A percentile compares a stretch with the other conserved stretches of the same genome.
Evolutionary conservation across 2,888 invertebrate genomes (phyloP).

Genomic region (Pseudanteris insignis): DNA sequence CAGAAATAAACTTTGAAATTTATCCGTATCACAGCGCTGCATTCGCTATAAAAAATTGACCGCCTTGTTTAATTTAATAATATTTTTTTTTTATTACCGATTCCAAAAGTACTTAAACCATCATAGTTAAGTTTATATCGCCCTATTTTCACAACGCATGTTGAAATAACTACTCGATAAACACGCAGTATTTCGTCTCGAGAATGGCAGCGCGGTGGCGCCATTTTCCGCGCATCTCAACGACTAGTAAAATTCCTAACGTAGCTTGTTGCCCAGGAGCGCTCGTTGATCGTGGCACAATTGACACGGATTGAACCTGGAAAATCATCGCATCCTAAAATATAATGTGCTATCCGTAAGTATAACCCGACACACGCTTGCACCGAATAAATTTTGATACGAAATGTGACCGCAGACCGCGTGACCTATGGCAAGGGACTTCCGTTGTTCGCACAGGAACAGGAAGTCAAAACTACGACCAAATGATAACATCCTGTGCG

Average conservation of each 20-base stretch:
- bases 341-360: constrained; percentile 60
- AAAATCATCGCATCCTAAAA: constrained; percentile 46
- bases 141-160: too few species aligned
- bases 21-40: not conserved
- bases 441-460: constrained; percentile 66
- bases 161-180: too few species aligned
- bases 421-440: constrained; percentile 64
- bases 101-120: too few species aligned
- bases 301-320: constrained; percentile 42
- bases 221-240: constrained; percentile 61
- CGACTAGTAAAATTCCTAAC: constrained; percentile 56
- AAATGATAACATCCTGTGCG: constrained; percentile 65
- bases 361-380: constrained; percentile 48
- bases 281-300: constrained; percentile 47
- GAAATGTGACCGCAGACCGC: constrained; percentile 56
- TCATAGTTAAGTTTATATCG: too few species aligned
- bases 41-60: not conserved
- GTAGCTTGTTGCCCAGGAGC: constrained; percentile 49
- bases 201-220: constrained; percentile 60
- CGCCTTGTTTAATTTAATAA: not conserved
- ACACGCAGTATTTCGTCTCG: too few species aligned
- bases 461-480: constrained; percentile 63
- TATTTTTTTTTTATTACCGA: too few species aligned
- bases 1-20: not conserved
- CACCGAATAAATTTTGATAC: constrained; percentile 37